Conservation (phyloP, 2,113 vertebrate species). For the Halichoerus grypus region DNA sequence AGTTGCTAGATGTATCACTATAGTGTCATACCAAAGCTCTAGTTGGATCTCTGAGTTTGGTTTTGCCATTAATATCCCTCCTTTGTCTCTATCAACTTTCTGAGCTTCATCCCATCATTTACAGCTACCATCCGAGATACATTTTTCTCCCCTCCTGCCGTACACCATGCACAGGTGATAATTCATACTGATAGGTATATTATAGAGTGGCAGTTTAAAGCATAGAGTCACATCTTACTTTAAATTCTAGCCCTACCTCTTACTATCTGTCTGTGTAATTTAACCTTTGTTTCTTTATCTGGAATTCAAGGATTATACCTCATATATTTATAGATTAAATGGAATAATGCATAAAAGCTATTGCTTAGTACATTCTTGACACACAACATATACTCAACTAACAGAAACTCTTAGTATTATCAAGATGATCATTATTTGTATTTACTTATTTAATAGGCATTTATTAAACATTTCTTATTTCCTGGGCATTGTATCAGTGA, state of each 20-base stretch:
- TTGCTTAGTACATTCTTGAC: neutral
- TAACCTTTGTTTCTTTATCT: neutral
- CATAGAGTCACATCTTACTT: neutral
- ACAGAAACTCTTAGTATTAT: constrained; percentile 1
- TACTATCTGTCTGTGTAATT: neutral
- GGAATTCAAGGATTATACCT: neutral
- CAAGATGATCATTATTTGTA: neutral
- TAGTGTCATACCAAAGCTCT: neutral
- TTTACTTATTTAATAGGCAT: neutral
- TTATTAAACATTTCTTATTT: neutral
- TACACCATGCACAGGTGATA: neutral
- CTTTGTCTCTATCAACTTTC: neutral
- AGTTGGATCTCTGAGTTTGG: neutral
- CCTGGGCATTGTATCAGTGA: neutral
- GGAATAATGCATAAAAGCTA: neutral
- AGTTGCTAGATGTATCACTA: neutral
- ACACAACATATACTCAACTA: neutral
- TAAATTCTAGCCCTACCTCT: neutral
- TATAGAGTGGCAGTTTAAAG: neutral
- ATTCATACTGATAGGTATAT: neutral
- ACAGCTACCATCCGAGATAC: neutral
- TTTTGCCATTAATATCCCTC: neutral
- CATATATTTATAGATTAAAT: neutral
- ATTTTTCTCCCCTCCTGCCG: neutral
- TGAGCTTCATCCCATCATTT: neutral